Conservation (phyloP, 2,797 vertebrate species). For the Aplochiton taeniatus region DNA sequence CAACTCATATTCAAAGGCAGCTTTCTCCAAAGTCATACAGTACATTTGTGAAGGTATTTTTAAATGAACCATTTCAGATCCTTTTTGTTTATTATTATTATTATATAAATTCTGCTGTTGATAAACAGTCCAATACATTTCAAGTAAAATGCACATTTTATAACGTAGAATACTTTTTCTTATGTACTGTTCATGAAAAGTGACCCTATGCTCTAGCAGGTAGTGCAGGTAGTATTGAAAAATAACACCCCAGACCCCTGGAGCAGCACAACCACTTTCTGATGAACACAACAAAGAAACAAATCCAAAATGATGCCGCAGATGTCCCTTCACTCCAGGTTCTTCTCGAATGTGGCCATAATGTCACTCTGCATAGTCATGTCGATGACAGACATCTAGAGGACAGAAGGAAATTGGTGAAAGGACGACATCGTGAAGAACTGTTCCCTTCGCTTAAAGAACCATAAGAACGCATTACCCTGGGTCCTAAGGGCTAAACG, state of each 20-base stretch:
- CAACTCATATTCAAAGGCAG: slow-evolving; percentile 17
- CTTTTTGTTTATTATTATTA: too few relatives aligned
- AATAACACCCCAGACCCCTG: neutral
- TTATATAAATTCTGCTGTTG: too few relatives aligned
- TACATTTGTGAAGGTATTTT: slow-evolving; percentile 50
- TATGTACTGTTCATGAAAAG: too few relatives aligned
- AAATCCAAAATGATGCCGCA: slow-evolving; percentile 12
- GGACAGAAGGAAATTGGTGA: slow-evolving; percentile 31
- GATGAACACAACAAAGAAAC: neutral
- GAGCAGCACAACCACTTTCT: slow-evolving; percentile 21
- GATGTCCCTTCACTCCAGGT: slow-evolving; percentile 71
- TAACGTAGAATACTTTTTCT: too few relatives aligned
- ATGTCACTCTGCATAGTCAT: slow-evolving; percentile 88
- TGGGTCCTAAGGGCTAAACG: too few relatives aligned
- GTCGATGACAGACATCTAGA: slow-evolving; percentile 86
- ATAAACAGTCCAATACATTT: too few relatives aligned
- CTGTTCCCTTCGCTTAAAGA: neutral
- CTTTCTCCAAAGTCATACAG: slow-evolving; percentile 33
- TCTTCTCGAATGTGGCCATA: slow-evolving; percentile 90
- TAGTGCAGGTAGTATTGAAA: too few relatives aligned
- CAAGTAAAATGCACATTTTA: too few relatives aligned
- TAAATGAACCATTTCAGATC: slow-evolving; percentile 2
- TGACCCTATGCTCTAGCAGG: too few relatives aligned
- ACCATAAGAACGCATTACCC: neutral
- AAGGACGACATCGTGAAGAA: slow-evolving; percentile 19